Percentiles rank a stretch among this genome's conserved stretches.
phyloP scores from a whole-genome alignment of 2,888 invertebrate genomes.

The Epinotia bilunana region DNA sequence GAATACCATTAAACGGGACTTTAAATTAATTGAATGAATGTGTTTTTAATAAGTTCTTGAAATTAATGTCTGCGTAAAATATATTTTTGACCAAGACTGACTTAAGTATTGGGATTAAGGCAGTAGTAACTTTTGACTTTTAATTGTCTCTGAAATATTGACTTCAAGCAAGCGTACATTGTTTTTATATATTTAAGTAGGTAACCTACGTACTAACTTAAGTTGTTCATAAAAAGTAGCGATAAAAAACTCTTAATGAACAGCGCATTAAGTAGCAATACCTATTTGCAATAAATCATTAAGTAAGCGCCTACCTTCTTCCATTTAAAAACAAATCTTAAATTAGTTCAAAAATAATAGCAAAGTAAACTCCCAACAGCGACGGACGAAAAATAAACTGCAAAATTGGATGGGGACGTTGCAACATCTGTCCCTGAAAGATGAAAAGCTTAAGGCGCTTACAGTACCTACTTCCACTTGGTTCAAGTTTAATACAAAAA shows the following conservation, averaged over 20 bases:
- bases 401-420: slow-evolving; percentile 56
- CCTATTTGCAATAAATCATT: slow-evolving; percentile 34
- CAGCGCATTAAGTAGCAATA: slow-evolving; percentile 1
- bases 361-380: slow-evolving; percentile 51
- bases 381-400: slow-evolving; percentile 53
- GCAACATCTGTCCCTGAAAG: slow-evolving; percentile 77
- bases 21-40: too few relatives aligned
- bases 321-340: slow-evolving; percentile 36
- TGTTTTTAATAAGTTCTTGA: too few relatives aligned
- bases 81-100: too few relatives aligned
- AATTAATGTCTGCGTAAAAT: too few relatives aligned
- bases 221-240: not conserved
- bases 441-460: slow-evolving; percentile 81
- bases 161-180: too few relatives aligned
- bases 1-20: too few relatives aligned
- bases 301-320: not conserved
- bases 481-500: slow-evolving; percentile 79
- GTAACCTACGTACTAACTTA: not conserved
- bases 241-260: not conserved
- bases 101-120: too few relatives aligned
- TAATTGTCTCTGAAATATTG: too few relatives aligned
- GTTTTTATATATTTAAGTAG: too few relatives aligned
- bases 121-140: too few relatives aligned
- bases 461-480: slow-evolving; percentile 68
- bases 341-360: slow-evolving; percentile 47